These are phyloP conservation scores for Notothenia coriiceps DNA, from an alignment of 2,113 vertebrate genomes.

Conservation along the genomic window DNA sequence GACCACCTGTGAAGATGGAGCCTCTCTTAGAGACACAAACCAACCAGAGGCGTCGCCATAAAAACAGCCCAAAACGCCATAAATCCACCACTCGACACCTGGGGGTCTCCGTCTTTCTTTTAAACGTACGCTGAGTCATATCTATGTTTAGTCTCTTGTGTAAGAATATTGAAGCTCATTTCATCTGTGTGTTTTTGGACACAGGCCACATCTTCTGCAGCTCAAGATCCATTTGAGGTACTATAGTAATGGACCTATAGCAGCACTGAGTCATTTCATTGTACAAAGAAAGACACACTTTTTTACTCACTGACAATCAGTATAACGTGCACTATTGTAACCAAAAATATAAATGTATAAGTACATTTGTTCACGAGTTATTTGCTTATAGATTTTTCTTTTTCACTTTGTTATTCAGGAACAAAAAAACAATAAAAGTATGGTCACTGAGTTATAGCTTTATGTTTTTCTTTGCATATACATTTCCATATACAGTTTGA, in stretches of 20 bases:
- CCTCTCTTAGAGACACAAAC: slow-evolving; percentile 43
- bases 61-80: slow-evolving; percentile 63
- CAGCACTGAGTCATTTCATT: slow-evolving; percentile 54
- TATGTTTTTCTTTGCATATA: slow-evolving; percentile 70
- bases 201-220: slow-evolving; percentile 54
- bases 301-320: slow-evolving; percentile 25
- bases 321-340: slow-evolving; percentile 50
- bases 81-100: slow-evolving; percentile 57
- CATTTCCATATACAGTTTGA: slow-evolving; percentile 66
- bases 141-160: slow-evolving; percentile 55
- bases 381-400: background rate
- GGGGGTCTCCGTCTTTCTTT: slow-evolving; percentile 7
- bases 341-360: slow-evolving; percentile 39
- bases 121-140: slow-evolving; percentile 50
- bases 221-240: slow-evolving; percentile 56
- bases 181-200: slow-evolving; percentile 54
- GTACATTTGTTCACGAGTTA: slow-evolving; percentile 18
- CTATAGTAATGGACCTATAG: slow-evolving; percentile 60
- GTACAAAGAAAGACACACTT: slow-evolving; percentile 52
- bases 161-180: slow-evolving; percentile 45
- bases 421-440: slow-evolving; percentile 18
- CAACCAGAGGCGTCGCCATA: slow-evolving; percentile 29
- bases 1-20: slow-evolving; percentile 22
- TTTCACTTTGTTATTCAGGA: background rate
- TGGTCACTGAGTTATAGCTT: slow-evolving; percentile 41